phyloP scores from a whole-genome alignment of 2,888 invertebrate species.

The Stramonita haemastoma region DNA sequence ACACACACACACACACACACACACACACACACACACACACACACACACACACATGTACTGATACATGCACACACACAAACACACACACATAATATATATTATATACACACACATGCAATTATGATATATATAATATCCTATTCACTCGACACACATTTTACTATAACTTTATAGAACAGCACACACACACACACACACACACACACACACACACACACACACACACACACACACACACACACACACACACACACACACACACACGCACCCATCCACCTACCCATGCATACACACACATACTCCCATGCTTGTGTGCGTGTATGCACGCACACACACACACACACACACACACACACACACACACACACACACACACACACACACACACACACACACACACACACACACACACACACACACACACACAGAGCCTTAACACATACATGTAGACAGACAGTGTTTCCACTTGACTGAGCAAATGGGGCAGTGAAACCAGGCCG shows the following conservation, averaged over 20 bases:
- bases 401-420: too few species aligned
- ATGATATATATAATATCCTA: not conserved
- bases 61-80: not conserved
- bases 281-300: not conserved
- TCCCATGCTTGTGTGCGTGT: not conserved
- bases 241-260: constrained; percentile 18
- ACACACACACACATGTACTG: not conserved
- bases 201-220: constrained; percentile 29
- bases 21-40: not conserved
- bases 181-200: constrained; percentile 14
- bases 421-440: too few species aligned
- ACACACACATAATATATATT: not conserved
- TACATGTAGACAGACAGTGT: too few species aligned
- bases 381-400: not conserved
- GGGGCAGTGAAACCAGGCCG: too few species aligned
- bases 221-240: not conserved
- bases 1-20: not conserved
- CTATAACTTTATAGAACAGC: not conserved
- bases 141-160: not conserved
- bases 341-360: constrained; percentile 13
- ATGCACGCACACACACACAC: not conserved
- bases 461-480: too few species aligned
- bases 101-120: not conserved
- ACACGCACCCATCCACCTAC: constrained; percentile 1
- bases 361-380: constrained; percentile 12